Conservation (phyloP, 2,113 vertebrate species). For the Oryzias melastigma region DNA sequence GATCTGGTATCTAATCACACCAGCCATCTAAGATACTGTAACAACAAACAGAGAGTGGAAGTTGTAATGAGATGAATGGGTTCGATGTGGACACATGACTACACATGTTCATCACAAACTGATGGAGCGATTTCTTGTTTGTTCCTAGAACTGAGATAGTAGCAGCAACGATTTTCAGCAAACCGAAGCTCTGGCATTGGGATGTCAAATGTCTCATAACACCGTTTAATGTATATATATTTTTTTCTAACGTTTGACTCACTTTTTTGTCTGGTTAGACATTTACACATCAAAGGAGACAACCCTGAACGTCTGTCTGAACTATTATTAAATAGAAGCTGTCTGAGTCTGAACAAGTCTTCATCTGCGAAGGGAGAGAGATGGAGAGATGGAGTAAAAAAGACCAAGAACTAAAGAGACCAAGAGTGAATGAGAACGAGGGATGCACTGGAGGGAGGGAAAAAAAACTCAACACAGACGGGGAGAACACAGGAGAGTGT, state of each 20-base stretch:
- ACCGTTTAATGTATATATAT: no score
- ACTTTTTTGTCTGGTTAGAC: constrained; percentile 20
- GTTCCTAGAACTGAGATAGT: constrained; percentile 13
- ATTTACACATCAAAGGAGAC: constrained; percentile 13
- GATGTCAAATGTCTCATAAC: background rate
- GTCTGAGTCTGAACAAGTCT: constrained; percentile 57
- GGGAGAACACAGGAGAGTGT: constrained; percentile 57
- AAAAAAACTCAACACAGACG: constrained; percentile 34
- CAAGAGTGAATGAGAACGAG: constrained; percentile 55
- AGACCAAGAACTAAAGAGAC: constrained; percentile 48
- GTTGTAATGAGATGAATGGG: constrained; percentile 53
- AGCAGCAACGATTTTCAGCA: constrained; percentile 1
- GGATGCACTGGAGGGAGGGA: constrained; percentile 54
- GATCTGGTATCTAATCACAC: no score
- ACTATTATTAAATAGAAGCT: constrained; percentile 16
- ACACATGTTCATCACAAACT: constrained; percentile 51
- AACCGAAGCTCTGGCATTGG: constrained; percentile 6
- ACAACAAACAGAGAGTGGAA: constrained; percentile 19
- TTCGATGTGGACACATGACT: constrained; percentile 48
- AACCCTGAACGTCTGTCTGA: constrained; percentile 40
- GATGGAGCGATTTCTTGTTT: constrained; percentile 45
- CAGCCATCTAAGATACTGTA: no score
- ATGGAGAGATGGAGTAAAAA: constrained; percentile 38
- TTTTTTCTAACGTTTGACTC: constrained; percentile 3
- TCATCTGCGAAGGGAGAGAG: constrained; percentile 47